Evolutionary conservation across 30 jellyfish, hydroid and myxozoan genomes (phyloP).

Genomic region (Phacellophora camtschatica): DNA sequence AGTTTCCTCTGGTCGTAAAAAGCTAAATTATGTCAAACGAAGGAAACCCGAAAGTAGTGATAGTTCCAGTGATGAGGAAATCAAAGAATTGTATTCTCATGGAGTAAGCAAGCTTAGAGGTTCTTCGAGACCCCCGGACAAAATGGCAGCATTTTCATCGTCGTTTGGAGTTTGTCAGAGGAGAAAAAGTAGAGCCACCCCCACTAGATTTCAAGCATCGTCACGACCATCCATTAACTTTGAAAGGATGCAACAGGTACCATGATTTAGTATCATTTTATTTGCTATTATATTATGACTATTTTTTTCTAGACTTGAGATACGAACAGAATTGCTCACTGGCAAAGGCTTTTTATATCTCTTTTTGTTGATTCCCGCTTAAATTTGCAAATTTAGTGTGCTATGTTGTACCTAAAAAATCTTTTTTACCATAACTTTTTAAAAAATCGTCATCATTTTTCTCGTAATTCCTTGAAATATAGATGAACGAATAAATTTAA

Average conservation of each 20-base stretch:
- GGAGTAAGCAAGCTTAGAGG: neutral
- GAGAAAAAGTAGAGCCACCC: constrained; percentile 27
- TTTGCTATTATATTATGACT: too few species aligned
- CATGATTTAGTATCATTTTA: too few species aligned
- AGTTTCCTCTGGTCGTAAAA: neutral
- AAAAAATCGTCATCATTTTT: too few species aligned
- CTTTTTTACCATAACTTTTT: too few species aligned
- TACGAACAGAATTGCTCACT: too few species aligned
- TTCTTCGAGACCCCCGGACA: constrained; percentile 59
- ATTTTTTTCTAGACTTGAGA: too few species aligned
- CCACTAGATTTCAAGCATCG: constrained; percentile 30
- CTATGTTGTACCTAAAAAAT: too few species aligned
- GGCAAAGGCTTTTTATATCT: too few species aligned
- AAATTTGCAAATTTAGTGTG: too few species aligned
- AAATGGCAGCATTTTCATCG: constrained; percentile 45
- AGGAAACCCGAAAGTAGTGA: constrained; percentile 54
- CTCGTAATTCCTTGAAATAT: too few species aligned
- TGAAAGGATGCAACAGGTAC: constrained; percentile 64
- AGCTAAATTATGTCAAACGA: constrained; percentile 22
- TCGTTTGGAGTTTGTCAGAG: constrained; percentile 42
- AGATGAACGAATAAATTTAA: too few species aligned
- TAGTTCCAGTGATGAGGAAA: constrained; percentile 55
- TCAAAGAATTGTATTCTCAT: constrained; percentile 45
- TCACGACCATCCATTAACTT: constrained; percentile 53
- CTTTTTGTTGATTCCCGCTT: too few species aligned